Conservation (phyloP, 2,888 invertebrate species). For the Apamea anceps region DNA sequence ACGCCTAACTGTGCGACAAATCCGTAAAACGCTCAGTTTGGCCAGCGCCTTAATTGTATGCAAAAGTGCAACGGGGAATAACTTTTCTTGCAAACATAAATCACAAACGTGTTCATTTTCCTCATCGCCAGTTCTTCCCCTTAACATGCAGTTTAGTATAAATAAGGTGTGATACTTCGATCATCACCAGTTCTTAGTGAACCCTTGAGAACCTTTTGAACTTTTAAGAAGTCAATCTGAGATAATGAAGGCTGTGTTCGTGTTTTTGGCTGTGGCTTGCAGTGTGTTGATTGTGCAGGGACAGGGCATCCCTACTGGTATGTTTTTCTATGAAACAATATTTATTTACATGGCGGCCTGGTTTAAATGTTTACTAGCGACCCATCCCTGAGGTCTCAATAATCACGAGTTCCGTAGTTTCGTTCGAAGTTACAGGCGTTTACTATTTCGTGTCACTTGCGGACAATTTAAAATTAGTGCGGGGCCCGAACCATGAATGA, state of each 20-base stretch:
- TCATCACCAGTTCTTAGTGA: slow-evolving; percentile 4
- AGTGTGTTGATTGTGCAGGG: slow-evolving; percentile 58
- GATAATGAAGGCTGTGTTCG: slow-evolving; percentile 69
- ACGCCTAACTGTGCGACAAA: not conserved
- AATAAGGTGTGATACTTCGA: not conserved
- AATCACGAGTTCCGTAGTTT: not conserved
- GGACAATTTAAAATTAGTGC: too few species aligned
- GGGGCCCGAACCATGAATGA: too few species aligned
- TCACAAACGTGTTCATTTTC: slow-evolving; percentile 19
- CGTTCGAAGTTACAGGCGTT: not conserved
- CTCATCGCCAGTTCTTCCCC: slow-evolving; percentile 54
- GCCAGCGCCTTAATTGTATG: not conserved
- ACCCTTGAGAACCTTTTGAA: too few species aligned
- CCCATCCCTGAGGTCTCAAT: not conserved
- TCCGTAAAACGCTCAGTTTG: too few species aligned
- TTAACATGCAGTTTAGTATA: slow-evolving; percentile 22
- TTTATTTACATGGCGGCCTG: not conserved
- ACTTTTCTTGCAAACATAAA: slow-evolving; percentile 15
- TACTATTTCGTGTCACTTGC: too few species aligned
- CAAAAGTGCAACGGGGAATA: slow-evolving; percentile 16
- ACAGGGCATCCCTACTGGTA: slow-evolving; percentile 74
- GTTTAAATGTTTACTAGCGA: not conserved
- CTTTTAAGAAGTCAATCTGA: slow-evolving; percentile 8
- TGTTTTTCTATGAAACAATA: slow-evolving; percentile 43
- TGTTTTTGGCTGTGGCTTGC: slow-evolving; percentile 59